phyloP scores from a whole-genome alignment of 2,888 invertebrate genomes.

The Phalera bucephala region DNA sequence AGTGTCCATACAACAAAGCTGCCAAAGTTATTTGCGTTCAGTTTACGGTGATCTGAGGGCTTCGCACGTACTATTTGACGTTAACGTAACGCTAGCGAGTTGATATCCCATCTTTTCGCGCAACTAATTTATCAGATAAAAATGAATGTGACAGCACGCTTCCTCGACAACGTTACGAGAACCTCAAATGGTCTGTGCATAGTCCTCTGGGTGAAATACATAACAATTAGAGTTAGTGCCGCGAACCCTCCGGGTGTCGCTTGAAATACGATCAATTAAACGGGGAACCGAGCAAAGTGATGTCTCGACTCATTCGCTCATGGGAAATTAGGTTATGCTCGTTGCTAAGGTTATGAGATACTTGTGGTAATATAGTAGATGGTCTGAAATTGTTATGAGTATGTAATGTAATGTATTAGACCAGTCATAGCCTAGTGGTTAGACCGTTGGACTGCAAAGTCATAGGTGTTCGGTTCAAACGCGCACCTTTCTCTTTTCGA shows the following conservation, averaged over 20 bases:
- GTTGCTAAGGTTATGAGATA: slow-evolving; percentile 16
- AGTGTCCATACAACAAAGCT: slow-evolving; percentile 12
- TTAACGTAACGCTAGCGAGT: too few relatives aligned
- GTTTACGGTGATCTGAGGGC: slow-evolving; percentile 21
- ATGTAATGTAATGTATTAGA: background rate
- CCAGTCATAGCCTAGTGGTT: too few relatives aligned
- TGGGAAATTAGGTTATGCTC: slow-evolving; percentile 41
- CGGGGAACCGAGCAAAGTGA: slow-evolving; percentile 36
- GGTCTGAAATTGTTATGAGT: background rate
- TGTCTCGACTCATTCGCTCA: slow-evolving; percentile 32
- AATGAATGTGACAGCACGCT: too few relatives aligned
- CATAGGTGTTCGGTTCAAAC: too few relatives aligned
- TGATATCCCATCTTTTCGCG: too few relatives aligned
- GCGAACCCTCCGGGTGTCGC: slow-evolving; percentile 35
- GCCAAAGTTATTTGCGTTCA: slow-evolving; percentile 22
- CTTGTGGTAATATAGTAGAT: background rate
- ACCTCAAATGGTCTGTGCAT: too few relatives aligned
- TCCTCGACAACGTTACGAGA: too few relatives aligned
- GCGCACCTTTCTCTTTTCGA: too few relatives aligned
- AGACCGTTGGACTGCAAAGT: too few relatives aligned
- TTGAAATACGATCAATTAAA: slow-evolving; percentile 59
- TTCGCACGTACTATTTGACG: too few relatives aligned
- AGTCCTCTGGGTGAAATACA: slow-evolving; percentile 18
- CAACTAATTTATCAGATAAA: too few relatives aligned
- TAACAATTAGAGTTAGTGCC: slow-evolving; percentile 30